Evolutionary conservation across 1,140 invertebrate genomes (phyloP).

Genomic region (Drosophila fuyamai): DNA sequence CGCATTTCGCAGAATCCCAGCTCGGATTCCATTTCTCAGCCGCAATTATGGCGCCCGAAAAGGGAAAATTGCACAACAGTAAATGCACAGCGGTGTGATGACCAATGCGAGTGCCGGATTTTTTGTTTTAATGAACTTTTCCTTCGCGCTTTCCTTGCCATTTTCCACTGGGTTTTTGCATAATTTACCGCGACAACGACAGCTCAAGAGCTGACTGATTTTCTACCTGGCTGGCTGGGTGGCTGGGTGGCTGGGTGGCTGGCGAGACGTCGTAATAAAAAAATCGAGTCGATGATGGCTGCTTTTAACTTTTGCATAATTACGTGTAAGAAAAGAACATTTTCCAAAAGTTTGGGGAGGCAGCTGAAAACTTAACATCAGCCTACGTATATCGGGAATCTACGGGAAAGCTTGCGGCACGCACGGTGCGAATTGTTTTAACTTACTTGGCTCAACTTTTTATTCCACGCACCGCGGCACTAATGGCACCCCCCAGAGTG

Average conservation of each 20-base stretch:
- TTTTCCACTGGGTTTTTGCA: conserved; percentile 44
- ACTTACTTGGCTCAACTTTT: conserved; percentile 68
- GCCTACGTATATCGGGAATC: conserved; percentile 31
- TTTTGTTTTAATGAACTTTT: conserved; percentile 54
- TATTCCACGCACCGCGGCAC: conserved; percentile 52
- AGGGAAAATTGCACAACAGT: conserved; percentile 15
- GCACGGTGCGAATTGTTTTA: conserved; percentile 59
- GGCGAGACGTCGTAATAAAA: conserved; percentile 32
- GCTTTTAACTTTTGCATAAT: conserved; percentile 79
- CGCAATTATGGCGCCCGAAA: conserved; percentile 39
- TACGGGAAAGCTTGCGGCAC: conserved; percentile 31
- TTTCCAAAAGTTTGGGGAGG: conserved; percentile 27
- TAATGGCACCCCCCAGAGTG: conserved; percentile 64
- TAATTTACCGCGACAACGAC: conserved; percentile 67
- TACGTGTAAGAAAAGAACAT: conserved; percentile 64
- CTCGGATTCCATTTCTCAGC: conserved; percentile 10
- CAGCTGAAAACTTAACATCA: conserved; percentile 42
- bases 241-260: conserved; percentile 40
- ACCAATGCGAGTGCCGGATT: conserved; percentile 35
- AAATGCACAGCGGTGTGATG: conserved; percentile 40
- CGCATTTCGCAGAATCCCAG: conserved; percentile 2
- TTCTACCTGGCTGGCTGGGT: conserved; percentile 60
- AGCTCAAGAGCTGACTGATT: conserved; percentile 61
- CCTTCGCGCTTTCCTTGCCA: background rate
- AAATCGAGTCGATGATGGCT: conserved; percentile 29